A percentile compares a stretch with the other conserved stretches of the same genome.
phyloP scores from a whole-genome alignment of 2,888 invertebrate species.

The Dolichopus griseipennis region DNA sequence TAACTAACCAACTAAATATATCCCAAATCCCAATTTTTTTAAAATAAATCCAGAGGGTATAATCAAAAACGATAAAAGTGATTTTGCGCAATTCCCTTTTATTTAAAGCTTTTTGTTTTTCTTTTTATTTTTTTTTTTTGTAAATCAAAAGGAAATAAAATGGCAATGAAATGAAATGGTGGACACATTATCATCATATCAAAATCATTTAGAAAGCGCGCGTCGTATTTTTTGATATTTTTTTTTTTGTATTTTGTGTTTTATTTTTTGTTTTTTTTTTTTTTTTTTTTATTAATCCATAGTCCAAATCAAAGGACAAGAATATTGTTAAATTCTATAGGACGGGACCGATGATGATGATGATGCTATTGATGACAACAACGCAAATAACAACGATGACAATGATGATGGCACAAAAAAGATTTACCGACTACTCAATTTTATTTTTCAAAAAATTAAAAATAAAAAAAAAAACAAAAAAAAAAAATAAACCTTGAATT shows the following conservation, averaged over 20 bases:
- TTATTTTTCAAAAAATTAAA: no score
- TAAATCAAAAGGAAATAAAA: not conserved
- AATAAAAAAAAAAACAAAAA: no score
- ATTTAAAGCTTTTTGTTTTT: no score
- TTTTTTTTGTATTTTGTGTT: no score
- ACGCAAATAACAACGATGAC: not conserved
- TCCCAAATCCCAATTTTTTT: not conserved
- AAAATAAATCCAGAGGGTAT: not conserved
- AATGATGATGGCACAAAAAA: not conserved
- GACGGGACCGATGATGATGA: not conserved
- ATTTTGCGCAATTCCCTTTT: not conserved
- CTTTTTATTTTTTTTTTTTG: no score
- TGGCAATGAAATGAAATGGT: not conserved
- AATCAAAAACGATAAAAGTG: slow-evolving; percentile 1
- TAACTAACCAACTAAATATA: not conserved
- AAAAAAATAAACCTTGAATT: no score
- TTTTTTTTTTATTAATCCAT: no score
- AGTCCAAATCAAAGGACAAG: no score
- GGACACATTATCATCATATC: not conserved
- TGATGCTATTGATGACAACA: no score
- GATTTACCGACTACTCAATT: not conserved
- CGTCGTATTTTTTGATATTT: no score
- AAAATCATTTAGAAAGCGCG: no score
- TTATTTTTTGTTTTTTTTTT: no score
- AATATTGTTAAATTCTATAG: not conserved